phyloP scores from a whole-genome alignment of 1,140 invertebrate genomes.

The Apis laboriosa region DNA sequence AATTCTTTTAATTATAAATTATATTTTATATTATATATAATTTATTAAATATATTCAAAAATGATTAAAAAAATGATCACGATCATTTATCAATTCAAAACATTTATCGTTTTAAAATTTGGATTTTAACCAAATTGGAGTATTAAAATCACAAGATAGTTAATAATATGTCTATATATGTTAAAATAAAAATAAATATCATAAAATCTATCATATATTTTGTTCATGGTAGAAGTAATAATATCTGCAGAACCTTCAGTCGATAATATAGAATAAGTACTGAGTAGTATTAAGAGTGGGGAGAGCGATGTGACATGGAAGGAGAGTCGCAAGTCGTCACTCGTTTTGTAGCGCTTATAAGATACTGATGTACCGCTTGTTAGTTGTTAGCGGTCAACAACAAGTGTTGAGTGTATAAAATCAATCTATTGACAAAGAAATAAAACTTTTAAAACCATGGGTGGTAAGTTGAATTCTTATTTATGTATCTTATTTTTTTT shows the following conservation, averaged over 20 bases:
- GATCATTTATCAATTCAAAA: not conserved
- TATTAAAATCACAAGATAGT: not conserved
- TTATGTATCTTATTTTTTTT: not conserved
- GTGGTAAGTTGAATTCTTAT: slow-evolving; percentile 64
- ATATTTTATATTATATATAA: no score
- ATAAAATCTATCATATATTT: slow-evolving; percentile 4
- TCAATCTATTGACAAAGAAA: slow-evolving; percentile 41
- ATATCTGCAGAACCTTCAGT: not conserved
- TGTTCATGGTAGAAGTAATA: not conserved
- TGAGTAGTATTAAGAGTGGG: not conserved
- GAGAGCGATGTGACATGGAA: slow-evolving; percentile 15
- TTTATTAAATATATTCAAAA: not conserved
- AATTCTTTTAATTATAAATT: not conserved
- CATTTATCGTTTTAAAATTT: not conserved
- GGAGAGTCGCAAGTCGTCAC: slow-evolving; percentile 59
- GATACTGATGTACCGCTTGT: slow-evolving; percentile 53
- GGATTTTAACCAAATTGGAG: not conserved
- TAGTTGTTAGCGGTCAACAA: slow-evolving; percentile 63
- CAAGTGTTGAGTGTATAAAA: slow-evolving; percentile 68
- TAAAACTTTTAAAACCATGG: slow-evolving; percentile 64
- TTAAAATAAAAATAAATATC: not conserved
- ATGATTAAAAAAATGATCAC: not conserved
- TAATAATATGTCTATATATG: not conserved
- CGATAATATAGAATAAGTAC: slow-evolving; percentile 29
- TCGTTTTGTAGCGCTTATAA: slow-evolving; percentile 68